Percentiles rank a stretch among this genome's conserved stretches.
These are phyloP conservation scores for Alouatta palliata DNA, from an alignment of 2,113 vertebrate genomes.

Conservation along the genomic window DNA sequence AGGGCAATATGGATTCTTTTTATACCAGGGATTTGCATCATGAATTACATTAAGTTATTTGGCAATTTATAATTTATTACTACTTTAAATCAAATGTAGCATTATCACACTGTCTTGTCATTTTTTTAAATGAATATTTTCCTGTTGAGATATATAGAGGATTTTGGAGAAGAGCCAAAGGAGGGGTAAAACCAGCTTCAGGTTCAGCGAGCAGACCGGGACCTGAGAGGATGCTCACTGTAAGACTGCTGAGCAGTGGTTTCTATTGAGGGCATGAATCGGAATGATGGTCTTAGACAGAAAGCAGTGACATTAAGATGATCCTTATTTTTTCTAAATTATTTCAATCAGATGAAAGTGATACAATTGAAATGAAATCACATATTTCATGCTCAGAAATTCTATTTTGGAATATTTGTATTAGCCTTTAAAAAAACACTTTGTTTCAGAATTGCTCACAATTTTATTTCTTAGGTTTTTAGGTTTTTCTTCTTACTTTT, in stretches of 20 bases:
- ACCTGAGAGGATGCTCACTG: neutral
- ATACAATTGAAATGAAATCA: slow-evolving; percentile 19
- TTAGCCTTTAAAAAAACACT: neutral
- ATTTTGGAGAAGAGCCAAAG: neutral
- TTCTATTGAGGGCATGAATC: neutral
- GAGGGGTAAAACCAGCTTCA: neutral
- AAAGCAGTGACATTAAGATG: neutral
- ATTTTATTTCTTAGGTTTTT: slow-evolving; percentile 7
- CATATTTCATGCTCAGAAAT: slow-evolving; percentile 12
- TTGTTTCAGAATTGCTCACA: slow-evolving; percentile 20
- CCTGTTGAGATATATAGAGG: neutral
- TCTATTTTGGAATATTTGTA: slow-evolving; percentile 53
- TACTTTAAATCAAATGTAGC: slow-evolving; percentile 84
- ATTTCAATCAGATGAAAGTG: neutral
- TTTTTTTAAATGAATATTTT: slow-evolving; percentile 13
- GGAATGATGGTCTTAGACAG: neutral
- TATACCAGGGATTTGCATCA: slow-evolving; percentile 54
- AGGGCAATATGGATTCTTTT: slow-evolving; percentile 65
- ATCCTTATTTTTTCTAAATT: slow-evolving; percentile 23
- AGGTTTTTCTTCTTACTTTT: neutral
- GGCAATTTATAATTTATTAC: slow-evolving; percentile 72
- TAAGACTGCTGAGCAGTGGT: neutral
- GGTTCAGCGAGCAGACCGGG: neutral
- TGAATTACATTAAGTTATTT: slow-evolving; percentile 72
- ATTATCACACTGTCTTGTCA: slow-evolving; percentile 85